Conservation (phyloP, 2,797 vertebrate species). For the Sciurus carolinensis region DNA sequence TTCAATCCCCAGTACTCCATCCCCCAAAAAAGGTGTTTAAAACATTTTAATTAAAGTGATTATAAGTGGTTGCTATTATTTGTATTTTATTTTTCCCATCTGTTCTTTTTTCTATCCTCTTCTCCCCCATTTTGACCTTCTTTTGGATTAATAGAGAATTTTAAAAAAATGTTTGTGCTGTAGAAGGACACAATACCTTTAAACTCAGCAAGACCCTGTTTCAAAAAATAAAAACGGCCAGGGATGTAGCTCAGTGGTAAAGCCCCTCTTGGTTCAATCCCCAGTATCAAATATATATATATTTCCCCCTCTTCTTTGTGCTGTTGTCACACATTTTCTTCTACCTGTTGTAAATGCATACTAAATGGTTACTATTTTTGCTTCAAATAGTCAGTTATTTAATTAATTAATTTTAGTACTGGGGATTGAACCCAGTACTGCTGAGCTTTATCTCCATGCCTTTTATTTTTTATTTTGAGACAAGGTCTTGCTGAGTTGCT, state of each 20-base stretch:
- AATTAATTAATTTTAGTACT: too few relatives aligned
- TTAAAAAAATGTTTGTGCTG: too few relatives aligned
- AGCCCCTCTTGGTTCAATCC: too few relatives aligned
- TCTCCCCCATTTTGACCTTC: not conserved
- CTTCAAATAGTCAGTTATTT: not conserved
- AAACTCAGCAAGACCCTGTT: too few relatives aligned
- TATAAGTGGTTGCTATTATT: not conserved
- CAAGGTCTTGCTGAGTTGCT: too few relatives aligned
- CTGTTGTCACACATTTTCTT: not conserved
- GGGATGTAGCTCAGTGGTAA: too few relatives aligned
- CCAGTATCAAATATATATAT: too few relatives aligned
- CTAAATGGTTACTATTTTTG: slow-evolving; percentile 40
- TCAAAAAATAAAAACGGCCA: too few relatives aligned
- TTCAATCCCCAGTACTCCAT: not conserved
- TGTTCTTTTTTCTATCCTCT: not conserved
- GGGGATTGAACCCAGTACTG: too few relatives aligned
- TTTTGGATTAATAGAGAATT: not conserved
- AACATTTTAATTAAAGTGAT: not conserved
- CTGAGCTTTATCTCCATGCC: too few relatives aligned
- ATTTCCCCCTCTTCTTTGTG: not conserved
- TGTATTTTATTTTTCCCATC: slow-evolving; percentile 27
- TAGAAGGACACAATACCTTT: too few relatives aligned
- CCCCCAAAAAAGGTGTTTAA: not conserved
- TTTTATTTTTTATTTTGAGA: too few relatives aligned
- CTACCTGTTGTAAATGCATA: slow-evolving; percentile 27